A percentile compares a stretch with the other conserved stretches of the same genome.
These are phyloP conservation scores for Girardia tigrina DNA, from an alignment of 2,888 invertebrate genomes.

Conservation along the genomic window DNA sequence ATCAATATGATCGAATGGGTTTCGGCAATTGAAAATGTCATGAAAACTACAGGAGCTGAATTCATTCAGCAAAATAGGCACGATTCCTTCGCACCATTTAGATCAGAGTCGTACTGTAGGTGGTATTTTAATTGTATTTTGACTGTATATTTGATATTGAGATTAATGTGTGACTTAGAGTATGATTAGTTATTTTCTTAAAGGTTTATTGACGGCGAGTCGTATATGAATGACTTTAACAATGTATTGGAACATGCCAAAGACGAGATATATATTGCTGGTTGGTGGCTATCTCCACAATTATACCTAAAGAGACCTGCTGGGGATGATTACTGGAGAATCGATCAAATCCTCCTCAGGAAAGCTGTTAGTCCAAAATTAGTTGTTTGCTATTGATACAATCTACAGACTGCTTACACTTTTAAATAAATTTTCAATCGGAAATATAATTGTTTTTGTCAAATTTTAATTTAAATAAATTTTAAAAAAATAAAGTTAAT, in stretches of 20 bases:
- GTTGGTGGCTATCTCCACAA: conserved; percentile 97
- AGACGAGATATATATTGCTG: conserved; percentile 91
- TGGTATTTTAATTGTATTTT: too few species aligned
- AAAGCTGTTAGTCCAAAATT: conserved; percentile 64
- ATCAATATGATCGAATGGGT: conserved; percentile 69
- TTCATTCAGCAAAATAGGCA: conserved; percentile 71
- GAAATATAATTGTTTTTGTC: too few species aligned
- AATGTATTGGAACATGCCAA: conserved; percentile 75
- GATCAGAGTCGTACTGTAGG: conserved; percentile 60
- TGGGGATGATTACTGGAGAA: conserved; percentile 68
- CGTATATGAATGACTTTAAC: conserved; percentile 73
- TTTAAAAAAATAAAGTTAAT: too few species aligned
- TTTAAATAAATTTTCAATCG: too few species aligned
- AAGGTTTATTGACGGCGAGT: conserved; percentile 69
- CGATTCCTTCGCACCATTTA: conserved; percentile 72
- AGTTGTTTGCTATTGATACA: too few species aligned
- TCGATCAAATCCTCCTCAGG: conserved; percentile 68
- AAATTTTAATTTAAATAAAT: too few species aligned
- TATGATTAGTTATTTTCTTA: not conserved
- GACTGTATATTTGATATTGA: too few species aligned
- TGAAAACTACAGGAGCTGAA: conserved; percentile 59
- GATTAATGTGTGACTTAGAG: too few species aligned
- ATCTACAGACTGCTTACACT: too few species aligned
- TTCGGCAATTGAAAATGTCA: conserved; percentile 61
- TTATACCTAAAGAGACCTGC: conserved; percentile 79